These are phyloP conservation scores for Synchiropus splendidus DNA, from an alignment of 2,113 vertebrate genomes.

Conservation along the genomic window DNA sequence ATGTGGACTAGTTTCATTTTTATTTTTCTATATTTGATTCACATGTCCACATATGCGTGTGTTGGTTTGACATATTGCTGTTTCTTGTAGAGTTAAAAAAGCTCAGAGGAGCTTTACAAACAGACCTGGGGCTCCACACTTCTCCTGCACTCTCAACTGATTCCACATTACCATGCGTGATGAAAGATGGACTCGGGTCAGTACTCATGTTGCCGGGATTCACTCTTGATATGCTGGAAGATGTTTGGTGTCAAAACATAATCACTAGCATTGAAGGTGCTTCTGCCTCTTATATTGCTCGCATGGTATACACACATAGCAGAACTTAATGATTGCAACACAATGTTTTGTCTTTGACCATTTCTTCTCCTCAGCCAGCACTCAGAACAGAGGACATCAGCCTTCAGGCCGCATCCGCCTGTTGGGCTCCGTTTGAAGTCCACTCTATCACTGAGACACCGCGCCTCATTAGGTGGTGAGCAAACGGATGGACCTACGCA, in stretches of 20 bases:
- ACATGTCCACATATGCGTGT: too few species aligned
- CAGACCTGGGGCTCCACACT: constrained; percentile 32
- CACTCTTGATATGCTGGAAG: too few species aligned
- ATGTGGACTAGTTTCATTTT: too few species aligned
- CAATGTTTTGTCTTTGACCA: background rate
- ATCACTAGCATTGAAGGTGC: too few species aligned
- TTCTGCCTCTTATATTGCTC: too few species aligned
- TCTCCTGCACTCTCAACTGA: constrained; percentile 1
- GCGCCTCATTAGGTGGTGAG: background rate
- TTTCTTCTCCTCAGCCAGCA: constrained; percentile 13
- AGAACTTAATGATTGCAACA: background rate
- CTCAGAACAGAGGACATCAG: constrained; percentile 4
- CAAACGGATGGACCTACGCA: too few species aligned
- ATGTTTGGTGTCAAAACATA: too few species aligned
- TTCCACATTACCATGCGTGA: background rate
- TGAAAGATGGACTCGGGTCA: constrained; percentile 27
- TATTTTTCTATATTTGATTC: too few species aligned
- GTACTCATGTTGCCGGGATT: too few species aligned
- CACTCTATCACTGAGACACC: constrained; percentile 14
- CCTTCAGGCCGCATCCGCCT: constrained; percentile 12
- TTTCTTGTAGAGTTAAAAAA: constrained; percentile 42
- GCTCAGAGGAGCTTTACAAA: constrained; percentile 42
- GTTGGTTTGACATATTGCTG: too few species aligned
- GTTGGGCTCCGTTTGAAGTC: constrained; percentile 9
- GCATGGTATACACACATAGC: too few species aligned